These are phyloP conservation scores for Semotilus atromaculatus DNA, from an alignment of 2,797 vertebrate genomes.

Conservation along the genomic window DNA sequence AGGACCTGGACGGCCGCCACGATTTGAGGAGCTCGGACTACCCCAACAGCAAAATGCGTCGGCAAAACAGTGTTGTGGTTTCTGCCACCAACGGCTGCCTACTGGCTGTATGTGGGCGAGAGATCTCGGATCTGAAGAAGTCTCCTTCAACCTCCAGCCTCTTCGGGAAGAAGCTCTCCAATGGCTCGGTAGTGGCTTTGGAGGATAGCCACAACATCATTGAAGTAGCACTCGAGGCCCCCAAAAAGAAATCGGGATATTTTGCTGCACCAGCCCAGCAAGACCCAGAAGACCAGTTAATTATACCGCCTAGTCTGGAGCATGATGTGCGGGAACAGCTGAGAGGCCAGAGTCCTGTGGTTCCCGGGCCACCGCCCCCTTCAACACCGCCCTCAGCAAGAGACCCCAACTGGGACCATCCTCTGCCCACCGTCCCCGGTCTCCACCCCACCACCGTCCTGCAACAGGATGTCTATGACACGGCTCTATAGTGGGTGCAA, in stretches of 20 bases:
- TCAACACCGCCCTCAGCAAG: conserved; percentile 71
- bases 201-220: conserved; percentile 96
- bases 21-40: conserved; percentile 72
- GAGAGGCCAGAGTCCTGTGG: conserved; percentile 77
- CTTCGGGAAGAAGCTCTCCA: conserved; percentile 93
- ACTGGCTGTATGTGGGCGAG: conserved; percentile 82
- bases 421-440: conserved; percentile 68
- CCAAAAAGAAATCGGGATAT: conserved; percentile 96
- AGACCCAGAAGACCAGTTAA: conserved; percentile 95
- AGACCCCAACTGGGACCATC: conserved; percentile 77
- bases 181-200: conserved; percentile 93
- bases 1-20: conserved; percentile 70
- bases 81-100: conserved; percentile 83
- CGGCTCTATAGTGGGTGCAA: conserved; percentile 82
- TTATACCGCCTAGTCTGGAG: conserved; percentile 91
- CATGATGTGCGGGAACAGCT: conserved; percentile 94
- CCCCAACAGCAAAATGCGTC: conserved; percentile 76
- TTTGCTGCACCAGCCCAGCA: conserved; percentile 93
- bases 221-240: conserved; percentile 93
- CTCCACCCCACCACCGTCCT: conserved; percentile 64
- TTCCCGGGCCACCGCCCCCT: conserved; percentile 70
- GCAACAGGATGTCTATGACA: conserved; percentile 92
- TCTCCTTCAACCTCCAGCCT: conserved; percentile 91
- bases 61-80: conserved; percentile 90
- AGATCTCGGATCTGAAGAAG: conserved; percentile 89